phyloP scores from a whole-genome alignment of 1,140 invertebrate genomes.

The Drosophila ogumai region DNA sequence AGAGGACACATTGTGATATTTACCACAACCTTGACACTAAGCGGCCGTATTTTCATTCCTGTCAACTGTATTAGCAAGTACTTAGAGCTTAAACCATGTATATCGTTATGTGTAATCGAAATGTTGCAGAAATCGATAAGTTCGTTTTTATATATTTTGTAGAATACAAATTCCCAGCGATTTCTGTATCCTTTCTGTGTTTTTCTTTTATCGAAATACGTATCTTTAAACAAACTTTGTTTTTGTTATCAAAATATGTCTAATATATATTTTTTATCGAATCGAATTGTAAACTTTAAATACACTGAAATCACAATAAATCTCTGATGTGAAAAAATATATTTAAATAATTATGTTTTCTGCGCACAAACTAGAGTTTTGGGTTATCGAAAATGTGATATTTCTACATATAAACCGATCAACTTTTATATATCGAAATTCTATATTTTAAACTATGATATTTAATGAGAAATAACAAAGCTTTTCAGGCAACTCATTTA shows the following conservation, averaged over 20 bases:
- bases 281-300: neutral
- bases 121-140: neutral
- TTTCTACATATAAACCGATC: too few relatives aligned
- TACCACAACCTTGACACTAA: neutral
- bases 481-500: neutral
- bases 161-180: neutral
- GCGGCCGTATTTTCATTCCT: neutral
- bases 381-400: too few relatives aligned
- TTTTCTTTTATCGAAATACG: neutral
- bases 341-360: neutral
- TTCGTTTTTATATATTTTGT: neutral
- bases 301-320: neutral
- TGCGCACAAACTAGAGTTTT: neutral
- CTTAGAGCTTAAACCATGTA: neutral
- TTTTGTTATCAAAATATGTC: neutral
- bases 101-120: neutral
- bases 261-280: too few relatives aligned
- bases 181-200: neutral
- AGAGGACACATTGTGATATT: slow-evolving; percentile 12
- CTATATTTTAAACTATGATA: too few relatives aligned
- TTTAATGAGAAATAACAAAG: too few relatives aligned
- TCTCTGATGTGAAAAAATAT: too few relatives aligned
- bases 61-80: slow-evolving; percentile 3
- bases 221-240: neutral
- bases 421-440: too few relatives aligned